Percentiles rank a stretch among this genome's conserved stretches.
These are phyloP conservation scores for Orbicella faveolata DNA, from an alignment of 64 coral and sea anemone species.

Conservation along the genomic window DNA sequence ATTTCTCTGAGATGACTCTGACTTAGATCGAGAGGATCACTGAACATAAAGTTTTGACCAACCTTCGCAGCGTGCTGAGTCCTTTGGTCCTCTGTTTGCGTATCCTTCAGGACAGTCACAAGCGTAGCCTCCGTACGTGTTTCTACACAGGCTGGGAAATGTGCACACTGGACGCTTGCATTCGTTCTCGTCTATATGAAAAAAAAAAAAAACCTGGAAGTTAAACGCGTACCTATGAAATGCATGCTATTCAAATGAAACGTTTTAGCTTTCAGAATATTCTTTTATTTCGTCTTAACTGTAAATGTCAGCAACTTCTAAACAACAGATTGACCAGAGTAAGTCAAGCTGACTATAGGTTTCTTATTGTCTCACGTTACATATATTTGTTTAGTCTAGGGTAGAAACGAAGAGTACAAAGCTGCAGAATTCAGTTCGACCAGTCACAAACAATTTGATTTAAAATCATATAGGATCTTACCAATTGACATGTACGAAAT, in stretches of 20 bases:
- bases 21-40: not conserved
- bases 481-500: slow-evolving; percentile 59
- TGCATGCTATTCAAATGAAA: no score
- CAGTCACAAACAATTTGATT: not conserved
- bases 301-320: no score
- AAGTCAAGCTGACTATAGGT: no score
- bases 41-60: slow-evolving; percentile 5
- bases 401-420: no score
- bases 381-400: no score
- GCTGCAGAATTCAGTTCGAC: not conserved
- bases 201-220: slow-evolving; percentile 20
- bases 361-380: no score
- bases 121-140: slow-evolving; percentile 83
- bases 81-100: slow-evolving; percentile 56
- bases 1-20: not conserved
- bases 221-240: not conserved
- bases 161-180: slow-evolving; percentile 78
- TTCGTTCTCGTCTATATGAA: slow-evolving; percentile 87
- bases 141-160: slow-evolving; percentile 95
- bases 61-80: slow-evolving; percentile 75
- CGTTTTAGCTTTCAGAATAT: no score
- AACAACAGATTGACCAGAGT: no score
- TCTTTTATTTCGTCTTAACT: no score
- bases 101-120: slow-evolving; percentile 97
- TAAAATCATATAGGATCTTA: not conserved